phyloP scores from a whole-genome alignment of 2,797 vertebrate genomes.

The Falco concolor region DNA sequence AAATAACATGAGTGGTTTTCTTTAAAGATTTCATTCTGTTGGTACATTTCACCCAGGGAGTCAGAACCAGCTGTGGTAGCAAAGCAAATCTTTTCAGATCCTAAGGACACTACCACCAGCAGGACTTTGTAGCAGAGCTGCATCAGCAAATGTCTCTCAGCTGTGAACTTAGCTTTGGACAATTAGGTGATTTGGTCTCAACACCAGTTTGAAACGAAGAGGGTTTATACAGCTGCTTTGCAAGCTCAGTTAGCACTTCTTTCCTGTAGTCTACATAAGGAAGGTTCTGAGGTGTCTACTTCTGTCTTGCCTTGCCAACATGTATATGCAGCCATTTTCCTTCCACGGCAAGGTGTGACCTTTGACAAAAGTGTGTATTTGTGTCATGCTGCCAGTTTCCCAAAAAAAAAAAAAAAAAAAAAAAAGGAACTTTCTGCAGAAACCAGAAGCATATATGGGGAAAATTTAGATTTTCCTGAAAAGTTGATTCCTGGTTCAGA shows the following conservation, averaged over 20 bases:
- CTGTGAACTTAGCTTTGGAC: background rate
- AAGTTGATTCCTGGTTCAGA: background rate
- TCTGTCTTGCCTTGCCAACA: background rate
- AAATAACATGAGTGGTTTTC: background rate
- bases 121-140: background rate
- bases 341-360: background rate
- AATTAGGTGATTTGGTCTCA: background rate
- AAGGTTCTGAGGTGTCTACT: background rate
- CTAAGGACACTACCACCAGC: background rate
- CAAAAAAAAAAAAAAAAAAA: too few species aligned
- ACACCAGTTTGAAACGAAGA: background rate
- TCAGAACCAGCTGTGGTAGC: background rate
- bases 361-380: background rate
- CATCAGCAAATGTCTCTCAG: background rate
- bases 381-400: background rate
- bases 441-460: background rate
- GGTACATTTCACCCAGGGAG: background rate
- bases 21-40: background rate
- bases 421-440: background rate
- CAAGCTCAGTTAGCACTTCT: background rate
- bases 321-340: background rate
- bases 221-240: background rate
- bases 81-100: background rate
- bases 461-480: background rate
- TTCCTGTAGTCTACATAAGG: background rate